Percentiles rank a stretch among this genome's conserved stretches.
Conservation (phyloP, 1,140 invertebrate genomes). For the Vanessa atalanta region DNA sequence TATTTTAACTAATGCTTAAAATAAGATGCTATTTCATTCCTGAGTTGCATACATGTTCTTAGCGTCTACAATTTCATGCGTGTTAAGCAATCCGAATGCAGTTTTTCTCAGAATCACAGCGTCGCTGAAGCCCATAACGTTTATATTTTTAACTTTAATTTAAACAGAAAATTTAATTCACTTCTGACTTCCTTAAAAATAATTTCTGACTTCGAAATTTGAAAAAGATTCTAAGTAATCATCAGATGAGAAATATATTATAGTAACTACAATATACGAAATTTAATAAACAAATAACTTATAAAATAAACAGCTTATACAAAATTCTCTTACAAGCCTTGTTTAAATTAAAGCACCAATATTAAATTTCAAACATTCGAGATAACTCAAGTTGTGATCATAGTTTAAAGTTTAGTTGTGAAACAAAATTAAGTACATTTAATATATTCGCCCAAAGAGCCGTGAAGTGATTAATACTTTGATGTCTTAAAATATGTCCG, state of each 20-base stretch:
- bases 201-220: constrained; percentile 10
- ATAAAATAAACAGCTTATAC: neutral
- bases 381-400: neutral
- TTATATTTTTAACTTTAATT: constrained; percentile 18
- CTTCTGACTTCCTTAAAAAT: constrained; percentile 4
- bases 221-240: neutral
- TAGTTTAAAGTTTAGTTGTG: constrained; percentile 4
- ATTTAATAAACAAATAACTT: constrained; percentile 2
- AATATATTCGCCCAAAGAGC: neutral
- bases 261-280: neutral
- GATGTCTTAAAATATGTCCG: constrained; percentile 26
- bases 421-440: neutral
- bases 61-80: constrained; percentile 4
- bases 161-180: constrained; percentile 2
- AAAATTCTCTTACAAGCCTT: constrained; percentile 1
- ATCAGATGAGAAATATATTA: neutral
- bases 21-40: no score
- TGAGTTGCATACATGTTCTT: constrained; percentile 14
- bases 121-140: constrained; percentile 11
- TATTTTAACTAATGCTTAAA: no score
- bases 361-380: constrained; percentile 12
- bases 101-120: constrained; percentile 18
- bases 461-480: constrained; percentile 5
- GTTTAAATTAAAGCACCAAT: neutral
- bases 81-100: constrained; percentile 20